These are phyloP conservation scores for Drosophila fuyamai DNA, from an alignment of 1,140 invertebrate species.

Conservation along the genomic window DNA sequence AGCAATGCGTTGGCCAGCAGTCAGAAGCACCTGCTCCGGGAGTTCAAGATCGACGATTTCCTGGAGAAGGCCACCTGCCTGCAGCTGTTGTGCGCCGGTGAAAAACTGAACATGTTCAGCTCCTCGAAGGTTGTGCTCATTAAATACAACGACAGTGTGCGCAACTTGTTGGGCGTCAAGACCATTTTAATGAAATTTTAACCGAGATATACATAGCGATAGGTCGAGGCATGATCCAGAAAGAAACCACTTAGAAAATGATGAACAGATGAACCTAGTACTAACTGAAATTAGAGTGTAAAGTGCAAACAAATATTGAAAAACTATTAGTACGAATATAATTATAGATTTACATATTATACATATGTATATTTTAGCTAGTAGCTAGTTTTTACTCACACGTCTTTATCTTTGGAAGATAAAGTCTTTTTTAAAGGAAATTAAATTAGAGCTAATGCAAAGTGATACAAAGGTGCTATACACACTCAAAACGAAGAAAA, in stretches of 20 bases:
- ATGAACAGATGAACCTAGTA: constrained; percentile 30
- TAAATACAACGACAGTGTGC: constrained; percentile 91
- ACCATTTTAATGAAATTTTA: constrained; percentile 85
- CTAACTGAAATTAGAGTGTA: constrained; percentile 33
- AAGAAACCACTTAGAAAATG: constrained; percentile 29
- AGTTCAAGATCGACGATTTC: constrained; percentile 91
- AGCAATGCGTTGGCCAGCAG: constrained; percentile 79
- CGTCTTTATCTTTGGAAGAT: constrained; percentile 74
- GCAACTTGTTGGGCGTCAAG: constrained; percentile 82
- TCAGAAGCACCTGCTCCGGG: constrained; percentile 88
- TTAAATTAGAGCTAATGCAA: constrained; percentile 79
- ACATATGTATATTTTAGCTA: constrained; percentile 55
- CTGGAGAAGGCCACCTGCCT: constrained; percentile 91
- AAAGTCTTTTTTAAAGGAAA: constrained; percentile 66
- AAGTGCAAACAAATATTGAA: constrained; percentile 43
- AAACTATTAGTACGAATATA: constrained; percentile 63
- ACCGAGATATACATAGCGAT: constrained; percentile 1
- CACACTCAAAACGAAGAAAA: constrained; percentile 59
- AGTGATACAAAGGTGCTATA: constrained; percentile 84
- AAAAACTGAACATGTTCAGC: constrained; percentile 89
- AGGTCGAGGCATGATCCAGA: constrained; percentile 6
- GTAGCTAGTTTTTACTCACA: constrained; percentile 58
- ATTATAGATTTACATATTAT: constrained; percentile 51
- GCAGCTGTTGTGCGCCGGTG: constrained; percentile 90
- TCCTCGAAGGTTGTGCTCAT: constrained; percentile 93